Evolutionary conservation across 1,140 invertebrate species (phyloP), one percentile per base, ranked within the genome.

Genomic region (Sitophilus oryzae): DNA sequence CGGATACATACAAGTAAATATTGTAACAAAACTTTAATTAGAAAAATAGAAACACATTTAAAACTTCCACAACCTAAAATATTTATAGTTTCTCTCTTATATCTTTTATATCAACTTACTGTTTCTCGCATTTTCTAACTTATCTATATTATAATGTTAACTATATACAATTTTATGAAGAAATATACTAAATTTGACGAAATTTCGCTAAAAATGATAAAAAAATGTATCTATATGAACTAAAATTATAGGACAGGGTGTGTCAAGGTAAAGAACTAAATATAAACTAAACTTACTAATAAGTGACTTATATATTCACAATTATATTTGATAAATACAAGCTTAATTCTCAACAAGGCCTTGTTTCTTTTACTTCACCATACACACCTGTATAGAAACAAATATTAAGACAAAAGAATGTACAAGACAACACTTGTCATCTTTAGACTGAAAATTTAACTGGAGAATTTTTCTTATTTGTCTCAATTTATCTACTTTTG

Each of bases 401-500:
- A 30, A 30, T 6, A 6, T 30, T 11, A 11, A 11, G 25, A 30
- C 5, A 30, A 30, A 30, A 30, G 5, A 30, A 6, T 6, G 11
- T 6, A 30, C 25, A 30, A 11, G 25, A 30, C 25, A 30, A 30
- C 5, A n/a, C n/a, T n/a, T n/a, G n/a, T n/a, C n/a, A n/a, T n/a
- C n/a, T n/a, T n/a, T n/a, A n/a, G n/a, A n/a, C n/a, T n/a, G n/a
- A n/a, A n/a, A n/a, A n/a, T n/a, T n/a, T n/a, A n/a, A n/a, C n/a
- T n/a, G n/a, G n/a, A n/a, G n/a, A n/a, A n/a, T n/a, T n/a, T n/a
- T n/a, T n/a, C n/a, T 30, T 30, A 30, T 30, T 30, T 30, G 25
- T 30, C 25, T 11, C 11, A 23, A 44, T 62, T 62, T 65, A 66
- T 63, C 63, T 65, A 65, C 65, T 66, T 66, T 66, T 66, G 41